phyloP scores from a whole-genome alignment of 2,113 vertebrate genomes.

The Mirounga angustirostris region DNA sequence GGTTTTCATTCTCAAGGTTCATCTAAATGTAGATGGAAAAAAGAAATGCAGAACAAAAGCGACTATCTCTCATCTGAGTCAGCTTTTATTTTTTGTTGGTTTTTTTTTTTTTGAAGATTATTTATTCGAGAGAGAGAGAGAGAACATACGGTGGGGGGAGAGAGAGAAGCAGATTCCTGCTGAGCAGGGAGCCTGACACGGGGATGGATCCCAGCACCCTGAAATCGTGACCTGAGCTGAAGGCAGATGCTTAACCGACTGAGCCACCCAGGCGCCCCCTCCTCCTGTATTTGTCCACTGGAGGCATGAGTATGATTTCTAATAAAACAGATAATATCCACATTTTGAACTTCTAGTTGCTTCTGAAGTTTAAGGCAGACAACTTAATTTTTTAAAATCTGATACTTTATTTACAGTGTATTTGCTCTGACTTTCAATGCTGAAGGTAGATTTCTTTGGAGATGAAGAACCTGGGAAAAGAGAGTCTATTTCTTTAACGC shows the following conservation, averaged over 20 bases:
- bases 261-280: not conserved
- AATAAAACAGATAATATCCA: not conserved
- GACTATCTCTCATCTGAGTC: not conserved
- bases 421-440: not conserved
- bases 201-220: not conserved
- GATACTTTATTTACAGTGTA: not conserved
- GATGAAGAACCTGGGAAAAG: not conserved
- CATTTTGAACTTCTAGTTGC: not conserved
- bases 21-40: not conserved
- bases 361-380: conserved; percentile 20
- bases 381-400: not conserved
- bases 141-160: not conserved
- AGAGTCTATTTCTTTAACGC: not conserved
- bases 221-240: not conserved
- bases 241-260: not conserved
- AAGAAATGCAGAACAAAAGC: not conserved
- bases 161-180: not conserved
- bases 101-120: not conserved
- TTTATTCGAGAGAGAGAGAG: not conserved
- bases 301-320: not conserved
- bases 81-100: not conserved
- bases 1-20: not conserved
- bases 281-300: not conserved
- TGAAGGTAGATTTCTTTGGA: not conserved
- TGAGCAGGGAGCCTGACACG: not conserved